Evolutionary conservation across 2,797 vertebrate species (phyloP).

Genomic region (Anguilla marmorata): DNA sequence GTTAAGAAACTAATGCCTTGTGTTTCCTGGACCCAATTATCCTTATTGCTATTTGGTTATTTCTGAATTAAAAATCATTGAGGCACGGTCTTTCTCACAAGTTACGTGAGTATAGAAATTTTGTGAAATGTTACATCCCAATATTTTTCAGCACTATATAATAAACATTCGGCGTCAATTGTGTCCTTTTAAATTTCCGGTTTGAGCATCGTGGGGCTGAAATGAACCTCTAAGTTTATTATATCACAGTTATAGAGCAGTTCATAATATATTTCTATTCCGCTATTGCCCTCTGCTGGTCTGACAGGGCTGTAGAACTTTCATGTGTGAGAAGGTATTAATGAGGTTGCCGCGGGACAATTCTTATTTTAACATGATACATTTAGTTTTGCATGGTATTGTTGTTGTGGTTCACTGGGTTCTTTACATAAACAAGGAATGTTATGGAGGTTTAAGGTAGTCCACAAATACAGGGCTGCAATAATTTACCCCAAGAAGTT

Average conservation of each 20-base stretch:
- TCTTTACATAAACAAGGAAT: neutral
- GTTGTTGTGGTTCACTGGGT: neutral
- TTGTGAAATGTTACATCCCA: neutral
- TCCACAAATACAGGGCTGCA: neutral
- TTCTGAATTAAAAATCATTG: neutral
- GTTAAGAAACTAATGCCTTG: neutral
- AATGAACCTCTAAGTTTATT: neutral
- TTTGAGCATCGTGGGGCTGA: neutral
- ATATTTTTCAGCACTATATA: neutral
- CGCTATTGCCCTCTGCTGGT: slow-evolving; percentile 9
- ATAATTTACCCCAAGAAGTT: neutral
- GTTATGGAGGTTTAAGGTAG: neutral
- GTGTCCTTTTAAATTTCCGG: neutral
- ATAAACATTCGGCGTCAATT: neutral
- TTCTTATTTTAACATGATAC: neutral
- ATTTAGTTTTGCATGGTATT: neutral
- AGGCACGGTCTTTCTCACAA: neutral
- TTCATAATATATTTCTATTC: neutral
- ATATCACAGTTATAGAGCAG: neutral
- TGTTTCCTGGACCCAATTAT: neutral
- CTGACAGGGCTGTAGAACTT: neutral
- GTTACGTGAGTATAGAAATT: neutral
- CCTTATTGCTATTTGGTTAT: neutral
- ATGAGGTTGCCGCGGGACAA: neutral
- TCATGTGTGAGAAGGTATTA: neutral